Evolutionary conservation across 1,140 invertebrate species (phyloP).

Genomic region (Phymastichus coffea): DNA sequence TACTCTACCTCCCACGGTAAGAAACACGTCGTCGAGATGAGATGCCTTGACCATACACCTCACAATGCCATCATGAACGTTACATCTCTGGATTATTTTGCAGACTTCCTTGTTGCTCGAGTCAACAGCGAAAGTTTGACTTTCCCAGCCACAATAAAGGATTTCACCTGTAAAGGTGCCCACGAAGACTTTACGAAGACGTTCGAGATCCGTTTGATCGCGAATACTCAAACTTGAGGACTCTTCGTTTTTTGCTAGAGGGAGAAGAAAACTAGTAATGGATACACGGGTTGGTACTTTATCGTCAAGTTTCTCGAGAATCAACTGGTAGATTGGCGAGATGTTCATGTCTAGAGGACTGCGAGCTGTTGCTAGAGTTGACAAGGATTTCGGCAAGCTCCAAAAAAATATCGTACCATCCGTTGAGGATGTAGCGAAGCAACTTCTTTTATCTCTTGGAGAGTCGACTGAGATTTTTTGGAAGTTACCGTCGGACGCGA

Average conservation of each 20-base stretch:
- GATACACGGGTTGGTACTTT: neutral
- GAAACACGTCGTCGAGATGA: slow-evolving; percentile 58
- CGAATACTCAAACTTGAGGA: neutral
- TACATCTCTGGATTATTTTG: slow-evolving; percentile 46
- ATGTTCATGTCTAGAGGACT: slow-evolving; percentile 11
- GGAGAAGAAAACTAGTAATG: slow-evolving; percentile 23
- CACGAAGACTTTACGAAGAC: slow-evolving; percentile 35
- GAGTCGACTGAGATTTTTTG: slow-evolving; percentile 14
- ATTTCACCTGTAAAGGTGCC: slow-evolving; percentile 53
- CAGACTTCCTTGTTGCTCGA: slow-evolving; percentile 55
- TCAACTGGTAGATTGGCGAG: slow-evolving; percentile 4
- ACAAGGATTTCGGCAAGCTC: slow-evolving; percentile 56
- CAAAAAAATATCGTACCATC: slow-evolving; percentile 69
- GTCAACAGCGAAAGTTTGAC: slow-evolving; percentile 59
- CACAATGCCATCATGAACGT: slow-evolving; percentile 68
- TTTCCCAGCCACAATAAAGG: slow-evolving; percentile 58
- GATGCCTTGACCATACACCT: slow-evolving; percentile 58
- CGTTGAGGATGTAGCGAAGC: slow-evolving; percentile 64
- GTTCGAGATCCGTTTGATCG: slow-evolving; percentile 9
- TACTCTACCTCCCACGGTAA: slow-evolving; percentile 61
- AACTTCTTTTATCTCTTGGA: slow-evolving; percentile 31
- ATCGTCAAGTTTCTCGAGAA: neutral
- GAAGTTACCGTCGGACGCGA: slow-evolving; percentile 60
- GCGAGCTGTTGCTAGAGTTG: neutral
- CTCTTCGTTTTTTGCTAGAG: slow-evolving; percentile 12